phyloP scores from a whole-genome alignment of 2,888 invertebrate genomes.

The Apocheima hispidaria region DNA sequence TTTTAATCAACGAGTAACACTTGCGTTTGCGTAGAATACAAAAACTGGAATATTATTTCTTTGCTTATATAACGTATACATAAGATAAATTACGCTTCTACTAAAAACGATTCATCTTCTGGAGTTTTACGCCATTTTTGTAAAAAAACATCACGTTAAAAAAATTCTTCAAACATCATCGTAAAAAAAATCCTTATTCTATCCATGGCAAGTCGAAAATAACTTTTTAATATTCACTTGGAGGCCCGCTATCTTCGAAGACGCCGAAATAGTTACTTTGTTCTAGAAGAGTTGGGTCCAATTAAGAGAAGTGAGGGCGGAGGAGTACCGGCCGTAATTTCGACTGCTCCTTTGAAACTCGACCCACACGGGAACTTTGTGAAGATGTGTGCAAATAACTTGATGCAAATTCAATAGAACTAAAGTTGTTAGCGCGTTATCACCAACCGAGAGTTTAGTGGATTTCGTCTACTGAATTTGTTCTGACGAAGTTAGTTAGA shows the following conservation, averaged over 20 bases:
- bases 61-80: too few species aligned
- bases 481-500: too few species aligned
- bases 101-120: background rate
- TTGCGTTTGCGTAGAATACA: background rate
- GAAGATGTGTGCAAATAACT: slow-evolving; percentile 19
- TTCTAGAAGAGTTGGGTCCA: slow-evolving; percentile 28
- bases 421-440: slow-evolving; percentile 4
- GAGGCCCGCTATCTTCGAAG: slow-evolving; percentile 6
- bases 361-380: slow-evolving; percentile 11
- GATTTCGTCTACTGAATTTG: background rate
- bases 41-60: background rate
- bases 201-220: slow-evolving; percentile 22
- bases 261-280: slow-evolving; percentile 30
- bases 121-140: background rate
- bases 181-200: slow-evolving; percentile 2
- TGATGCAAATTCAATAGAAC: slow-evolving; percentile 12
- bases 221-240: slow-evolving; percentile 33
- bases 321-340: slow-evolving; percentile 13
- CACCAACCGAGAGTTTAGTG: background rate
- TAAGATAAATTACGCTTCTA: background rate
- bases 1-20: too few species aligned
- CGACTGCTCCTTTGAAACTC: slow-evolving; percentile 17
- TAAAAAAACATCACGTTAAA: background rate
- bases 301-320: slow-evolving; percentile 16
- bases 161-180: background rate